phyloP scores from a whole-genome alignment of 2,888 invertebrate genomes.

The Folsomia manolachei region DNA sequence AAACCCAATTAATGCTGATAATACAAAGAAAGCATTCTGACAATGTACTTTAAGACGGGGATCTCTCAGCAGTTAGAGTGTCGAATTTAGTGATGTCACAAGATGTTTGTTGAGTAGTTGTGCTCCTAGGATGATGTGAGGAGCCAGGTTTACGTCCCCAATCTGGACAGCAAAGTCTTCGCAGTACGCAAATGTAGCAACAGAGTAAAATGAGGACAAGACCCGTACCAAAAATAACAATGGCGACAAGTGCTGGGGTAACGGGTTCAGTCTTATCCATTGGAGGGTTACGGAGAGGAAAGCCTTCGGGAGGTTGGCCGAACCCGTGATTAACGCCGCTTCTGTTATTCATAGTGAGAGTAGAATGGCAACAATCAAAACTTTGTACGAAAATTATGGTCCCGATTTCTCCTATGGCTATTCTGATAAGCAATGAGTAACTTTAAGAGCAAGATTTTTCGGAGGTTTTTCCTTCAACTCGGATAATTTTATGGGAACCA shows the following conservation, averaged over 20 bases:
- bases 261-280: constrained; percentile 33
- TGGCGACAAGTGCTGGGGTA: constrained; percentile 46
- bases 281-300: background rate
- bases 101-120: constrained; percentile 49
- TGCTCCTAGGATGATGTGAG: constrained; percentile 40
- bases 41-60: constrained; percentile 38
- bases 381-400: too few species aligned
- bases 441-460: background rate
- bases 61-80: constrained; percentile 44
- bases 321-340: background rate
- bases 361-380: too few species aligned
- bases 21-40: background rate
- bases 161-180: constrained; percentile 62
- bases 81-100: constrained; percentile 50
- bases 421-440: too few species aligned
- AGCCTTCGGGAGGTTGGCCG: background rate
- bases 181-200: constrained; percentile 67
- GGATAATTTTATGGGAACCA: background rate
- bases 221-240: constrained; percentile 52
- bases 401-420: too few species aligned
- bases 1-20: background rate
- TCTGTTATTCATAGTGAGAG: background rate
- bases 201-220: constrained; percentile 64
- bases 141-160: constrained; percentile 43
- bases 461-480: background rate